A percentile compares a stretch with the other conserved stretches of the same genome.
These are phyloP conservation scores for Anoplius nigerrimus DNA, from an alignment of 2,888 invertebrate species.

Conservation along the genomic window DNA sequence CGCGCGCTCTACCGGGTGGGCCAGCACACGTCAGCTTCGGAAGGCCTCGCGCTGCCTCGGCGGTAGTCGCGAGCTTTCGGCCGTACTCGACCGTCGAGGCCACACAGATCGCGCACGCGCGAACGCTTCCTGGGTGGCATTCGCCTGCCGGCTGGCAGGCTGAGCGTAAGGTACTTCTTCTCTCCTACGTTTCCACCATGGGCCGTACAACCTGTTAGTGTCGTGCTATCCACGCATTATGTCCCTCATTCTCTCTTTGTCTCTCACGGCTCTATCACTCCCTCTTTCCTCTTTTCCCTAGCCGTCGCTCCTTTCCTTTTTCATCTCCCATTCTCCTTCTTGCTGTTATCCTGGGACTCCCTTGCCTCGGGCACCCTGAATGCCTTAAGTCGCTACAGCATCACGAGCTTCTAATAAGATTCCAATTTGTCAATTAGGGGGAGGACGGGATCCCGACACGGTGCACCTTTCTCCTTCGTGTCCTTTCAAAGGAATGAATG, in stretches of 20 bases:
- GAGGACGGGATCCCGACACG: conserved; percentile 68
- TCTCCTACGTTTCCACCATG: conserved; percentile 50
- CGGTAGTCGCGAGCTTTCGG: conserved; percentile 62
- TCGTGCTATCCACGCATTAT: conserved; percentile 69
- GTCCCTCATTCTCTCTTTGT: conserved; percentile 62
- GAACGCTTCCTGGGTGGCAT: conserved; percentile 74
- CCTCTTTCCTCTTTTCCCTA: conserved; percentile 29
- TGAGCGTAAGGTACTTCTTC: conserved; percentile 57
- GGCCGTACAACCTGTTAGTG: conserved; percentile 72
- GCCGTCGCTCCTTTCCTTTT: conserved; percentile 22
- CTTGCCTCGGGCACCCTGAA: conserved; percentile 49
- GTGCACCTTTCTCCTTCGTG: conserved; percentile 45
- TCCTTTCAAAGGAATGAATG: conserved; percentile 15
- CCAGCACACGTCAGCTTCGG: conserved; percentile 71
- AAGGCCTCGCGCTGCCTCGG: conserved; percentile 59
- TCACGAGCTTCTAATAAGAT: conserved; percentile 78
- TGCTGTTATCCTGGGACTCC: conserved; percentile 29
- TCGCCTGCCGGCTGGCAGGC: conserved; percentile 69
- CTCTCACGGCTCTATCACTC: conserved; percentile 55
- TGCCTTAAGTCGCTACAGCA: too few relatives aligned
- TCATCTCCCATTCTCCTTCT: conserved; percentile 36
- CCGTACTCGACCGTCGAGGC: conserved; percentile 66
- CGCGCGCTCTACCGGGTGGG: conserved; percentile 80
- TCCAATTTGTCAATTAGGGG: conserved; percentile 84
- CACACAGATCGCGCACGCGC: conserved; percentile 74